Percentiles rank a stretch among this genome's conserved stretches.
Conservation (phyloP, 2,888 invertebrate genomes). For the Buathra laborator region DNA sequence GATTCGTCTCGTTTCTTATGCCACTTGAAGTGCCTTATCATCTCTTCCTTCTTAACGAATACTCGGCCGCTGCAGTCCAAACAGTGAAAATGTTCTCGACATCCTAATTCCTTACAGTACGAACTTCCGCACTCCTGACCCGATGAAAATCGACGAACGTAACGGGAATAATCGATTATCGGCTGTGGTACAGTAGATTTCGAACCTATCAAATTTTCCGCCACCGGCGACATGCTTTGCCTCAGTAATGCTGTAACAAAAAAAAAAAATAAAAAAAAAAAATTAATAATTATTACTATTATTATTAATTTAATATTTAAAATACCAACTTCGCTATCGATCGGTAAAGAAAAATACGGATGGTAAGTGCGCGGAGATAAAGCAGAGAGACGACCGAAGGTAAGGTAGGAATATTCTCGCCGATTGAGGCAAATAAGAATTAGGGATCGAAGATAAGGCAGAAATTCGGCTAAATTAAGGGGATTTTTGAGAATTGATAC, state of each 20-base stretch:
- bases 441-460: background rate
- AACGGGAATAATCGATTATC: constrained; percentile 95
- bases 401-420: constrained; percentile 7
- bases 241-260: constrained; percentile 86
- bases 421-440: background rate
- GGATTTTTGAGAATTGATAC: background rate
- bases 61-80: constrained; percentile 93
- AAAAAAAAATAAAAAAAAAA: constrained; percentile 45
- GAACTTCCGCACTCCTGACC: constrained; percentile 93
- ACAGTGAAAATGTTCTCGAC: constrained; percentile 98
- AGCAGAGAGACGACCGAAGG: background rate
- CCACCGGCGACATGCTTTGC: constrained; percentile 85
- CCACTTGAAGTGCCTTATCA: constrained; percentile 99
- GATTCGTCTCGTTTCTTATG: constrained; percentile 99
- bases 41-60: constrained; percentile 99
- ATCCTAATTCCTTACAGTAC: constrained; percentile 95
- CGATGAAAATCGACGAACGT: constrained; percentile 94
- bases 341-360: background rate
- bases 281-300: background rate
- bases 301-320: constrained; percentile 16
- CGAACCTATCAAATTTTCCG: constrained; percentile 82
- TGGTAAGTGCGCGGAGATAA: background rate
- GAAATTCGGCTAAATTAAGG: background rate
- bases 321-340: background rate
- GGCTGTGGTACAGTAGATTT: constrained; percentile 87